Evolutionary conservation across 2,113 vertebrate genomes (phyloP), one percentile per base, ranked within the genome.

Genomic region (Thunnus maccoyii): DNA sequence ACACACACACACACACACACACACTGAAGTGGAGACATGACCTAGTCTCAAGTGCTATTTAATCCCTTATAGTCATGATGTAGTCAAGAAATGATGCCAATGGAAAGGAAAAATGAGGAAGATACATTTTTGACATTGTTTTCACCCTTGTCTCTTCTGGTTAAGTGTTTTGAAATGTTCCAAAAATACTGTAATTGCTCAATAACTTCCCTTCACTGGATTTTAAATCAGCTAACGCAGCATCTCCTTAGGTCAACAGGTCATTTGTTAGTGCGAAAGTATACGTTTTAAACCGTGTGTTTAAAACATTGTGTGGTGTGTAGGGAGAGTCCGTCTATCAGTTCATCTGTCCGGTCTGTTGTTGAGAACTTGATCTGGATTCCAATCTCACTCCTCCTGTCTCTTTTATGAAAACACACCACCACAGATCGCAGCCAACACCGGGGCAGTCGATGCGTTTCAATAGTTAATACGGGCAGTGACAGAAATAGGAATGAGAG

Each of bases 91-190:
- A 51, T 85, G 72, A 65, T 32, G 61, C 44, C 79, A 76, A 16
- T 64, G 73, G 36, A 89, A 78, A 80, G 7, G 16, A 32, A 32
- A 70, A 75, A 83, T 44, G 30, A 65, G 32, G 68, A 84, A 56
- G 61, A 67, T 12, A 57, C 7, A 17, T 27, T 66, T 60, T 47
- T 65, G 32, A 60, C 58, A 30, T 69, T 30, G 48, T 27, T 22
- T 56, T 48, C 46, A 75, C 20, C 70, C 15, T 1, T 1, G 8
- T 30, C 15, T 18, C 6, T 5, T 17, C 3, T 48, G 11, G 64
- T 51, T 9, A 8, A 72, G 51, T 5, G 50, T 20, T 51, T 6
- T 36, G 27, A 74, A 83, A 76, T 25, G 16, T 12, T 67, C 15
- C 27, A 30, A 41, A 30, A 84, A 67, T 3, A 20, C 2, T 10